A percentile compares a stretch with the other conserved stretches of the same genome.
These are phyloP conservation scores for Brenthis daphne DNA, from an alignment of 2,888 invertebrate species.

Conservation along the genomic window DNA sequence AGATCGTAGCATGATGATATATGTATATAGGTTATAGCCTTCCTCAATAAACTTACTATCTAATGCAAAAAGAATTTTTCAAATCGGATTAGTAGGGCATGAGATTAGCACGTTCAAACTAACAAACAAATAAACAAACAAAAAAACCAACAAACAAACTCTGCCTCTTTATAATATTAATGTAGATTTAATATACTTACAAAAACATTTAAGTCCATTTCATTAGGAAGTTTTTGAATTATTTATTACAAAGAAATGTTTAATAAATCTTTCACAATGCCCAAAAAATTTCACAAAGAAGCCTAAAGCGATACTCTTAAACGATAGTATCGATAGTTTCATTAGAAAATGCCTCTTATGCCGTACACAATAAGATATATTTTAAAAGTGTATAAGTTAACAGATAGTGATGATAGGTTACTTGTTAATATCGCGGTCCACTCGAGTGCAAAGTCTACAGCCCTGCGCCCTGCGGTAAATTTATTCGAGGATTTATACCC, in stretches of 20 bases:
- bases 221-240: no score
- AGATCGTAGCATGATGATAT: no score
- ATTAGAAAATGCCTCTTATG: constrained; percentile 6
- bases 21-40: no score
- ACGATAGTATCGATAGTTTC: not conserved
- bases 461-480: constrained; percentile 40
- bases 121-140: no score
- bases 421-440: constrained; percentile 45
- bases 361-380: not conserved
- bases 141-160: no score
- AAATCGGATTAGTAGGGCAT: no score
- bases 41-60: no score
- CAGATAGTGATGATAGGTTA: constrained; percentile 30
- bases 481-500: constrained; percentile 39
- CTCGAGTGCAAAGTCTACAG: constrained; percentile 63
- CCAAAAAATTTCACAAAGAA: constrained; percentile 31
- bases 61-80: no score
- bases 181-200: no score
- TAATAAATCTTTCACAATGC: constrained; percentile 24
- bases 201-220: no score
- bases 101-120: no score
- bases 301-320: constrained; percentile 28
- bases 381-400: not conserved
- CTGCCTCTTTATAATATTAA: no score
- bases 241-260: not conserved